phyloP scores from a whole-genome alignment of 1,140 invertebrate species.

The Plectus sambesii region DNA sequence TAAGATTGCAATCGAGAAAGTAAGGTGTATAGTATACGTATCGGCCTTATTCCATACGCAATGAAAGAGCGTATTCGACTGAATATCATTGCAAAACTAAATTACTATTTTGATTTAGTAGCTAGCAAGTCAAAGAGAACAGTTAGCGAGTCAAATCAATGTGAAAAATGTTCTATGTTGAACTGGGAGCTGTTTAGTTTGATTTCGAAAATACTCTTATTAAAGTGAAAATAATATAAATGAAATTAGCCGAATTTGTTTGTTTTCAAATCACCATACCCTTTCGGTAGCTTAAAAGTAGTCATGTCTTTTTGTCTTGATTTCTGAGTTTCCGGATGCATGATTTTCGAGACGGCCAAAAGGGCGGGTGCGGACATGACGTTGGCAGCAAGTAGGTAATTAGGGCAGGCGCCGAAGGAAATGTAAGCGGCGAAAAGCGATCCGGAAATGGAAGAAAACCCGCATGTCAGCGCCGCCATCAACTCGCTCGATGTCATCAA shows the following conservation, averaged over 20 bases:
- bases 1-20: no score
- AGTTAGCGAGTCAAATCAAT: background rate
- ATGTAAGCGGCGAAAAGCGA: slow-evolving; percentile 5
- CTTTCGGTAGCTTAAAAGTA: slow-evolving; percentile 5
- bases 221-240: no score
- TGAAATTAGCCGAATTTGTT: no score
- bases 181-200: no score
- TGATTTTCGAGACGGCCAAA: background rate
- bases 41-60: no score
- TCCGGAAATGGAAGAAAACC: slow-evolving; percentile 1
- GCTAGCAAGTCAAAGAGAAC: background rate
- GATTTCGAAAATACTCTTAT: no score
- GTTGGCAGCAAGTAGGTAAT: slow-evolving; percentile 8
- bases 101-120: no score
- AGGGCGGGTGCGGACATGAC: slow-evolving; percentile 7
- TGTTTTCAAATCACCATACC: slow-evolving; percentile 28
- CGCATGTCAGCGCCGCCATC: slow-evolving; percentile 2
- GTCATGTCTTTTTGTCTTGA: slow-evolving; percentile 44
- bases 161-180: slow-evolving; percentile 50
- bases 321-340: slow-evolving; percentile 34
- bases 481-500: slow-evolving; percentile 5
- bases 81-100: no score
- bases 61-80: no score
- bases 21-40: no score
- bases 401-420: background rate